Base-by-base conservation (phyloP, 2,888 invertebrate species). In the Deilephila porcellus region DNA sequence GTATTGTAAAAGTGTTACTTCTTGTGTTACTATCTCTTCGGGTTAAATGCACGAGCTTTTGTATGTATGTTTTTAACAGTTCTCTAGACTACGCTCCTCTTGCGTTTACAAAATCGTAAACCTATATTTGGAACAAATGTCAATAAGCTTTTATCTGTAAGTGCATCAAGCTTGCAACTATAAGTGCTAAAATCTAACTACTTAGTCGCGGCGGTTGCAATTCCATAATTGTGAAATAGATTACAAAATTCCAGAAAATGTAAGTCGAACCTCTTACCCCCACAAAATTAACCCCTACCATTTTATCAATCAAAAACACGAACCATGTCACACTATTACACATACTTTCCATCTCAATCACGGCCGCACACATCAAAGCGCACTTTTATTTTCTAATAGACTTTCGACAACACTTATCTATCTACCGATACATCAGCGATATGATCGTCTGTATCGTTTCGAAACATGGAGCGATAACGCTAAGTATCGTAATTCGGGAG, bases 361-460 rank as follows among this genome's bases (percentile, higher is more conserved):
- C 25, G 20, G 7, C 29, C 25, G 29, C 25, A 59, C 20, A 63
- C 70, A 56, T 53, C 29, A 71, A 56, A 56, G 17, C 37, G 60
- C 34, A 72, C 64, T 37, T 67, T 73, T 73, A 64, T 73, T 73
- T 73, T 73, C 64, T 67, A 73, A 34, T 29, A 67, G n/a, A 73
- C 67, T 67, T 73, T 73, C 72, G 37, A 73, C 64, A 64, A 70
- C 56, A 67, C 34, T 63, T 56, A 56, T 73, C 56, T 73, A 56
- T 64, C 59, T 45, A 34, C 53, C 56, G 56, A 67, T 73, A 64
- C 63, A 72, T 73, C 72, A 29, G 8, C 71, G 67, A 64, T 64
- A 53, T 7, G 53, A 72, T 72, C 72, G 62, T 17, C 59, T 71
- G 71, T 71, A 71, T 71, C 60, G 60, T 71, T 73, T 73, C 72